Evolutionary conservation across 2,888 invertebrate species (phyloP), one percentile per base, ranked within the genome.

Genomic region (Strigamia crassipes): DNA sequence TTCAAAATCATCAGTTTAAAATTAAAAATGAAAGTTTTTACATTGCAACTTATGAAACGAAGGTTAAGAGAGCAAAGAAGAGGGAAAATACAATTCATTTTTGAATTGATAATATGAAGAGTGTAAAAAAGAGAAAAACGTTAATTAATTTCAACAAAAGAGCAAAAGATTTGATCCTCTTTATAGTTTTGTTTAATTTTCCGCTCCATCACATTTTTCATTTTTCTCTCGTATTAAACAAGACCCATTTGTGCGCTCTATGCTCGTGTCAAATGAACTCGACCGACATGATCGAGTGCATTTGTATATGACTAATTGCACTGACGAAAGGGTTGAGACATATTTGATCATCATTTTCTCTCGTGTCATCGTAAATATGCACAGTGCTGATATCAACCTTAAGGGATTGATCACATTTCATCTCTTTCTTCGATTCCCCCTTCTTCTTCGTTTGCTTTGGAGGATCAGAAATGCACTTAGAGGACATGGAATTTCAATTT

Each of bases 301-400:
- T 31, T 31, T 31, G 23, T 23, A 23, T 15, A 51, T 73, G 73
- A 73, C 73, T 73, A 73, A 73, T 73, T 73, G 73, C 73, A 73
- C 27, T 73, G 73, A 73, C 73, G 73, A 73, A 73, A 73, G 73
- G 73, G 73, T 73, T 73, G 73, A 27, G 73, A 73, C 73, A 73
- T 27, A 27, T 73, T 73, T 73, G 23, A 73, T 73, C 31, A 31
- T 73, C 31, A 73, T 73, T 73, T 73, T 73, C 31, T 73, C 27
- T 73, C 13, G 27, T 31, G 73, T 73, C 73, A 73, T 73, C 73
- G n/a, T 31, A 73, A 73, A 73, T 73, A 73, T 73, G 73, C 73
- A 12, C n/a, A 73, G 73, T 73, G 73, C 31, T 73, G 73, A 73
- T 73, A 73, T 73, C 73, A 31, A 73, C 27, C 73, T 27, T 31